Evolutionary conservation across 2,888 invertebrate species (phyloP).

Genomic region (Lithophane semibrunnea): DNA sequence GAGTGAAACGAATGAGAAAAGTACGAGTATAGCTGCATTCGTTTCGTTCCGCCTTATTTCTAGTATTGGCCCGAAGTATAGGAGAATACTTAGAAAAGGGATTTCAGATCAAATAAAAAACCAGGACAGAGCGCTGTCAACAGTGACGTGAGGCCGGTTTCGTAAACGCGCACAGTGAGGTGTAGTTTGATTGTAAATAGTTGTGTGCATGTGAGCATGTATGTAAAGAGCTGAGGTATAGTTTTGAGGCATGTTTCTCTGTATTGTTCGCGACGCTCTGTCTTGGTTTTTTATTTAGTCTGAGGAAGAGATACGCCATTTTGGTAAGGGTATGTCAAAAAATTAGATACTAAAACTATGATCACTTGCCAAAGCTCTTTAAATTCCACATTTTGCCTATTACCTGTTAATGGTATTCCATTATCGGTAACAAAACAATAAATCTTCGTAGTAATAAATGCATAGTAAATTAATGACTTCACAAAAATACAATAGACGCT

Average conservation of each 20-base stretch:
- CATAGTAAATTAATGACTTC: neutral
- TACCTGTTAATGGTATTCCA: neutral
- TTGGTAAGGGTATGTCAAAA: neutral
- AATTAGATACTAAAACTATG: neutral
- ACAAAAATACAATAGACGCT: too few relatives aligned
- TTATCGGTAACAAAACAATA: neutral
- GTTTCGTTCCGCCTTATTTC: neutral
- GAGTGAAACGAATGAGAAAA: slow-evolving; percentile 5
- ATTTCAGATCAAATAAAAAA: too few relatives aligned
- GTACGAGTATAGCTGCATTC: neutral
- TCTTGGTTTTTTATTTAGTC: too few relatives aligned
- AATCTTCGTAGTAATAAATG: neutral
- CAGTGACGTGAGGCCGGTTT: too few relatives aligned
- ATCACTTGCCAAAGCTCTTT: neutral
- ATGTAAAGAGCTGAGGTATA: too few relatives aligned
- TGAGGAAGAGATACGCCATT: neutral
- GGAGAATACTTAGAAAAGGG: neutral
- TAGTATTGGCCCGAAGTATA: neutral
- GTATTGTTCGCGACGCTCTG: too few relatives aligned
- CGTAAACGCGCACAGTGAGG: too few relatives aligned
- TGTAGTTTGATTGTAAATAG: too few relatives aligned
- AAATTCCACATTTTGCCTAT: neutral
- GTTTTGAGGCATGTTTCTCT: too few relatives aligned
- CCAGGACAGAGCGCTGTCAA: too few relatives aligned
- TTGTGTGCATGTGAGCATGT: too few relatives aligned